These are phyloP conservation scores for Amblyjoppa fuscipennis DNA, from an alignment of 2,888 invertebrate species.

Conservation along the genomic window DNA sequence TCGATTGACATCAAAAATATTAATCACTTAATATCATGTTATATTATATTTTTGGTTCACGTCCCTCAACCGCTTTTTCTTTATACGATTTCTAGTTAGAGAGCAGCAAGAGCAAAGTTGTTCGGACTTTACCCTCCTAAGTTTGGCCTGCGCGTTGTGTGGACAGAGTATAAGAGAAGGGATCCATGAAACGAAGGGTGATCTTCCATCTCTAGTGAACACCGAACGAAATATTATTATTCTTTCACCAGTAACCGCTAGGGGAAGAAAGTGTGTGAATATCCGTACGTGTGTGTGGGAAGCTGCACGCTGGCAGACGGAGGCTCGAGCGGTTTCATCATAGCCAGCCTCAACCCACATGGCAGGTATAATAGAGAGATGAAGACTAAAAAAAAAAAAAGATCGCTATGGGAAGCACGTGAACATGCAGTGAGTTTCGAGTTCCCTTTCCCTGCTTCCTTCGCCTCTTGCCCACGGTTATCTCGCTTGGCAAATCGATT, in stretches of 20 bases:
- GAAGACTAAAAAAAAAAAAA: slow-evolving; percentile 20
- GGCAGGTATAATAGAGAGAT: slow-evolving; percentile 39
- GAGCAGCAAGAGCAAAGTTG: background rate
- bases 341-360: slow-evolving; percentile 51
- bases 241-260: slow-evolving; percentile 5
- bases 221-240: slow-evolving; percentile 32
- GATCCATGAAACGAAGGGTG: slow-evolving; percentile 13
- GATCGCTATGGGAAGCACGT: slow-evolving; percentile 44
- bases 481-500: slow-evolving; percentile 44
- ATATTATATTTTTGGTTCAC: background rate
- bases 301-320: slow-evolving; percentile 6
- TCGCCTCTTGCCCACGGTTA: slow-evolving; percentile 14
- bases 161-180: background rate
- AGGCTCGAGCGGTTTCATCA: slow-evolving; percentile 41
- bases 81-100: background rate
- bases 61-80: background rate
- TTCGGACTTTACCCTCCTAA: background rate
- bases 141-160: background rate
- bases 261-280: slow-evolving; percentile 7
- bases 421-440: slow-evolving; percentile 34
- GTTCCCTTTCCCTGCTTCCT: slow-evolving; percentile 31
- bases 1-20: background rate
- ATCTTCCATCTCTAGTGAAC: slow-evolving; percentile 5
- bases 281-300: background rate
- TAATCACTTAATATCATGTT: background rate